phyloP scores from a whole-genome alignment of 2,888 invertebrate species.

The Pseudoips prasinana region DNA sequence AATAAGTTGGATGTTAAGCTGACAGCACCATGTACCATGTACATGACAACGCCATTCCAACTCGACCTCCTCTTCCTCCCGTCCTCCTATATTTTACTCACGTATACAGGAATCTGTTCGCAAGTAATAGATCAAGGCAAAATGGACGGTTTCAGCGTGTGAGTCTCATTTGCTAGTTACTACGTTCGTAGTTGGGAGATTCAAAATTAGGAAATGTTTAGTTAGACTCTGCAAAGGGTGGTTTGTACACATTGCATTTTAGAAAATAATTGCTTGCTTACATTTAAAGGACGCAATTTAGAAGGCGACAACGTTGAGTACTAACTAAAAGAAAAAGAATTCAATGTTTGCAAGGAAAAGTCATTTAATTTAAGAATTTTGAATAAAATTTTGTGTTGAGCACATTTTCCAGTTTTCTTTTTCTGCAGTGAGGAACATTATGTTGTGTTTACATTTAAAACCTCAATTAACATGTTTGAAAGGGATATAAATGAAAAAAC shows the following conservation, averaged over 20 bases:
- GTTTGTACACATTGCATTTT: constrained; percentile 33
- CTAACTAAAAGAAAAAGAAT: too few relatives aligned
- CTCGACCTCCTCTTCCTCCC: constrained; percentile 41
- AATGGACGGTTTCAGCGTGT: constrained; percentile 49
- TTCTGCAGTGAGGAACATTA: too few relatives aligned
- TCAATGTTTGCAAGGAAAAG: too few relatives aligned
- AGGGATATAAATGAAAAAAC: too few relatives aligned
- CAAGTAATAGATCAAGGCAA: constrained; percentile 43
- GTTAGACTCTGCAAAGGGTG: constrained; percentile 48
- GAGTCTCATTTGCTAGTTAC: constrained; percentile 72
- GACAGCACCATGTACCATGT: constrained; percentile 68
- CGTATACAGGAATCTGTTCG: constrained; percentile 25
- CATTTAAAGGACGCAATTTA: constrained; percentile 16
- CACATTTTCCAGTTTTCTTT: too few relatives aligned
- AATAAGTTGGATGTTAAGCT: constrained; percentile 80
- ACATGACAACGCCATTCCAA: constrained; percentile 57
- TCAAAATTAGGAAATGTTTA: constrained; percentile 70
- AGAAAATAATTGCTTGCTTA: constrained; percentile 30
- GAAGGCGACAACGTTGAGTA: neutral
- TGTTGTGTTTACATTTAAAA: too few relatives aligned
- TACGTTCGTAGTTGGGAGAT: constrained; percentile 54
- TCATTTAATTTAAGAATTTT: too few relatives aligned
- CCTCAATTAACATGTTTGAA: too few relatives aligned
- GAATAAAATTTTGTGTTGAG: too few relatives aligned
- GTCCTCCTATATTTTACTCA: constrained; percentile 28